A percentile compares a stretch with the other conserved stretches of the same genome.
Evolutionary conservation across 2,888 invertebrate species (phyloP).

Genomic region (Mesopsocus fuscifrons): DNA sequence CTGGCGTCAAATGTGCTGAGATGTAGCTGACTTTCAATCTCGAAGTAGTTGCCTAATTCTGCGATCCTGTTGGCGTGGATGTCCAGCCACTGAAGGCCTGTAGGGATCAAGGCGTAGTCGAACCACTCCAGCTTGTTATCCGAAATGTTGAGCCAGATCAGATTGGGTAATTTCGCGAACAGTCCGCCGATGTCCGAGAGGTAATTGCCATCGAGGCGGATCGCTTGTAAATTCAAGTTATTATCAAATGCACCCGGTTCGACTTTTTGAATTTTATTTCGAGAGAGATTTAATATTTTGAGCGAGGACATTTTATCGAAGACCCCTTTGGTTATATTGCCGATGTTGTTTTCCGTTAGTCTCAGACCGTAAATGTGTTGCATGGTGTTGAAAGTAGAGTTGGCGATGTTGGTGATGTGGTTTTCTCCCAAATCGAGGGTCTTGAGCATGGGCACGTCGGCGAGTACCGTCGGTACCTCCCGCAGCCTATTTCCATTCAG

Average conservation of each 20-base stretch:
- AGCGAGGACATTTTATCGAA: slow-evolving; percentile 59
- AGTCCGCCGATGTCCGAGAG: slow-evolving; percentile 57
- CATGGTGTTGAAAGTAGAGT: slow-evolving; percentile 62
- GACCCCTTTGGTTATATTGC: slow-evolving; percentile 57
- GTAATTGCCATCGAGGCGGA: slow-evolving; percentile 65
- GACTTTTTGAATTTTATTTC: slow-evolving; percentile 62
- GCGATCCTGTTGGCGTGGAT: slow-evolving; percentile 67
- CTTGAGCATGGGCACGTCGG: slow-evolving; percentile 54
- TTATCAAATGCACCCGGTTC: slow-evolving; percentile 60
- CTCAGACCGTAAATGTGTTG: slow-evolving; percentile 61
- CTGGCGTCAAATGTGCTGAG: slow-evolving; percentile 67
- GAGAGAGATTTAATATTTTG: slow-evolving; percentile 63
- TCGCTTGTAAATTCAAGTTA: slow-evolving; percentile 57
- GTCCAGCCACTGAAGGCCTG: slow-evolving; percentile 66
- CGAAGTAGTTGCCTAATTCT: slow-evolving; percentile 68
- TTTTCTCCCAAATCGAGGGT: slow-evolving; percentile 74
- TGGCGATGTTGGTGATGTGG: slow-evolving; percentile 54
- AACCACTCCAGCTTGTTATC: slow-evolving; percentile 68
- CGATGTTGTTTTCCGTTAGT: slow-evolving; percentile 68
- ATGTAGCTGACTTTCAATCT: slow-evolving; percentile 59
- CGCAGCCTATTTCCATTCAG: slow-evolving; percentile 62
- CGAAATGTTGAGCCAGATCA: slow-evolving; percentile 72
- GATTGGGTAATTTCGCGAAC: slow-evolving; percentile 59
- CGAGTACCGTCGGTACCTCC: slow-evolving; percentile 50
- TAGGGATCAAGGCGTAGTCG: slow-evolving; percentile 70